Evolutionary conservation across 2,113 vertebrate genomes (phyloP).

Genomic region (Panthera uncia): DNA sequence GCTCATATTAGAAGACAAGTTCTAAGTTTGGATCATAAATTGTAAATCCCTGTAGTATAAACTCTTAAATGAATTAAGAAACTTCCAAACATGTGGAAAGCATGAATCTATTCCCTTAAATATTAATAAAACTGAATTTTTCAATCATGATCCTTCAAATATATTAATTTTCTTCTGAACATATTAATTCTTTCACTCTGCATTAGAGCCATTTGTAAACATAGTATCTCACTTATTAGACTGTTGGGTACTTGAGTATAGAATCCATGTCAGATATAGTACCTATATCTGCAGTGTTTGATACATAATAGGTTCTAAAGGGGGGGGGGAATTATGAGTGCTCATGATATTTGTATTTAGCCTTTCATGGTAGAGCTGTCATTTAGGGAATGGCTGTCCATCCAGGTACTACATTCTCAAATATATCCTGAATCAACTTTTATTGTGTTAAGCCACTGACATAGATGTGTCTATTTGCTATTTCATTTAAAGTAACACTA

Average conservation of each 20-base stretch:
- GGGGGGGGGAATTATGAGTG: not conserved
- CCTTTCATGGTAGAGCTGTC: not conserved
- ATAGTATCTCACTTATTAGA: not conserved
- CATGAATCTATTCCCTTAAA: not conserved
- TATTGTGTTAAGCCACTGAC: not conserved
- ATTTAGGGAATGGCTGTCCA: not conserved
- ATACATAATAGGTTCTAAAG: not conserved
- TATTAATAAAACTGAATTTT: not conserved
- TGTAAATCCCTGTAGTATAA: not conserved
- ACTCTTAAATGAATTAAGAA: not conserved
- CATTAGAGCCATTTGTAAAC: not conserved
- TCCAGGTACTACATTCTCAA: not conserved
- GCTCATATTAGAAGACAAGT: not conserved
- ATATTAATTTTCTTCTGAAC: not conserved
- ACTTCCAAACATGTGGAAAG: not conserved
- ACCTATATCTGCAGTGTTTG: not conserved
- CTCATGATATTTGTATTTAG: not conserved
- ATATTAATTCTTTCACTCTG: not conserved
- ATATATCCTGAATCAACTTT: not conserved
- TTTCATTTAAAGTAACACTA: not conserved
- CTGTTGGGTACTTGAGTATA: not conserved
- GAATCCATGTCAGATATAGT: not conserved
- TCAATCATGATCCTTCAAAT: not conserved
- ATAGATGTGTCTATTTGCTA: not conserved
- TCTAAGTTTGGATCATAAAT: not conserved